Evolutionary conservation across 2,113 vertebrate species (phyloP).

Genomic region (Acrocephalus arundinaceus): DNA sequence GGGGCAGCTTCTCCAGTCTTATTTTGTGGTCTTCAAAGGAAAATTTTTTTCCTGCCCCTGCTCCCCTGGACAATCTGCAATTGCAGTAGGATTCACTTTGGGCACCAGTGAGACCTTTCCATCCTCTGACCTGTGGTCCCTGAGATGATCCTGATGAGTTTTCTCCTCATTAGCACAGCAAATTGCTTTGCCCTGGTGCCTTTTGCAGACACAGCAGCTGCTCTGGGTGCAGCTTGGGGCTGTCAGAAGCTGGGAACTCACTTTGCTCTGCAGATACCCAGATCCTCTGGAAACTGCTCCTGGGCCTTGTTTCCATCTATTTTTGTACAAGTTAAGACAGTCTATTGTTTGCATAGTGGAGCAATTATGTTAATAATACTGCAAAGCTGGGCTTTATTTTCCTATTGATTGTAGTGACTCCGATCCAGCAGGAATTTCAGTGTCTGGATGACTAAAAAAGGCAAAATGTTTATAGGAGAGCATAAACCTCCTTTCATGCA

Average conservation of each 20-base stretch:
- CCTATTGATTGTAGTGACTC: neutral
- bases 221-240: accelerated
- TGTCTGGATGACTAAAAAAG: neutral
- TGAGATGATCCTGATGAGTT: neutral
- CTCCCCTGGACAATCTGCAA: neutral
- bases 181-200: neutral
- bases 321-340: neutral
- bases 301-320: neutral
- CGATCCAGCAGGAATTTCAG: neutral
- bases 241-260: neutral
- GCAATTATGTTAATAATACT: neutral
- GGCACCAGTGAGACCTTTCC: neutral
- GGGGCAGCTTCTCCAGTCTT: neutral
- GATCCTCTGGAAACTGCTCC: neutral
- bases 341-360: neutral
- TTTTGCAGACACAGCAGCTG: neutral
- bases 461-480: neutral
- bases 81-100: neutral
- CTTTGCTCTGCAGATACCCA: neutral
- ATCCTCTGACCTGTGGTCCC: neutral
- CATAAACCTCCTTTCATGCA: neutral
- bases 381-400: neutral
- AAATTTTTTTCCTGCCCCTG: neutral
- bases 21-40: neutral
- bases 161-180: neutral